Percentiles rank a stretch among this genome's conserved stretches.
Evolutionary conservation across 2,888 invertebrate genomes (phyloP).

Genomic region (Flexamia atlantica): DNA sequence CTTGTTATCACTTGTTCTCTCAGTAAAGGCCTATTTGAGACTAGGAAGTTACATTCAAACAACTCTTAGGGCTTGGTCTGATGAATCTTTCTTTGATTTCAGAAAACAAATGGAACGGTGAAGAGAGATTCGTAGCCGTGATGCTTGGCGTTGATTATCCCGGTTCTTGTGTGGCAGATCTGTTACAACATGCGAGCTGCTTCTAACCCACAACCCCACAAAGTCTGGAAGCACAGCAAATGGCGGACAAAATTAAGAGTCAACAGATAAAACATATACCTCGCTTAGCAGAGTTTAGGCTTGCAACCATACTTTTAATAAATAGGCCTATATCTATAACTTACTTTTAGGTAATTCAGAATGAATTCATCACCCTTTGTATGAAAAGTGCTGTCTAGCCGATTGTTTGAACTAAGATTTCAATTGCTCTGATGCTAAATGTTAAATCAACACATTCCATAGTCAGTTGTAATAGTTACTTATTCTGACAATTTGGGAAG

Average conservation of each 20-base stretch:
- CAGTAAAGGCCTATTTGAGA: too few relatives aligned
- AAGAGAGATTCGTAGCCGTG: constrained; percentile 39
- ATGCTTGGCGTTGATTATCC: constrained; percentile 38
- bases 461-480: not conserved
- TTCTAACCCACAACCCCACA: constrained; percentile 61
- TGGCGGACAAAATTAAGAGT: constrained; percentile 81
- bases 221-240: constrained; percentile 87
- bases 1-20: too few relatives aligned
- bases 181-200: constrained; percentile 58
- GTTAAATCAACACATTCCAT: constrained; percentile 1
- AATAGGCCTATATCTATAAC: not conserved
- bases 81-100: constrained; percentile 19
- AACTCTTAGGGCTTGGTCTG: too few relatives aligned
- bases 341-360: not conserved
- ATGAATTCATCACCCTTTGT: not conserved
- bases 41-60: too few relatives aligned
- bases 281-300: constrained; percentile 30
- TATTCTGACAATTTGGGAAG: too few relatives aligned
- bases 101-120: constrained; percentile 39
- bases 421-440: not conserved
- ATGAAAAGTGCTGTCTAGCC: not conserved
- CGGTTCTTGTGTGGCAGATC: constrained; percentile 47
- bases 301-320: constrained; percentile 9
- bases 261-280: constrained; percentile 67
- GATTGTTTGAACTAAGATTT: not conserved